Percentiles rank a stretch among this genome's conserved stretches.
Conservation (phyloP, 2,888 invertebrate species). For the Glaucopsyche alexis region DNA sequence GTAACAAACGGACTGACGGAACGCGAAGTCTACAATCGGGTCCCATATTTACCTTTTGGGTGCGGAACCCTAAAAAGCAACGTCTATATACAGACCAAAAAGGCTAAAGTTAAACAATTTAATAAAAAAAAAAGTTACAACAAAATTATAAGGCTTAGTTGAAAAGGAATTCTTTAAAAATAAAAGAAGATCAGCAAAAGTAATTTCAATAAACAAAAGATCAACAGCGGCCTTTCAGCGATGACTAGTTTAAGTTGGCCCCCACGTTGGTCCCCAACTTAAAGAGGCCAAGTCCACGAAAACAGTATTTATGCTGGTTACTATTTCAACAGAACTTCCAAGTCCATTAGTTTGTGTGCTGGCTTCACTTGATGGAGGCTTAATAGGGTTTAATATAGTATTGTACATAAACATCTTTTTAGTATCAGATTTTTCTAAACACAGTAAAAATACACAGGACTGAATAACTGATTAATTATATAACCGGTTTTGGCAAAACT, state of each 20-base stretch:
- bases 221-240: slow-evolving; percentile 33
- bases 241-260: neutral
- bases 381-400: neutral
- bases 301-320: slow-evolving; percentile 27
- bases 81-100: no score
- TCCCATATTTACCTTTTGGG: no score
- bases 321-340: slow-evolving; percentile 27
- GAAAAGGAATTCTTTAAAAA: neutral
- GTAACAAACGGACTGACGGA: no score
- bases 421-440: neutral
- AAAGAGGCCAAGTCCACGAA: slow-evolving; percentile 32
- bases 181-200: slow-evolving; percentile 24
- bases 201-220: slow-evolving; percentile 33
- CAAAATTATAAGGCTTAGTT: neutral
- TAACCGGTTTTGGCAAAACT: no score
- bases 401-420: neutral
- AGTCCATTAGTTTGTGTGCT: slow-evolving; percentile 17
- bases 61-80: no score
- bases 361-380: slow-evolving; percentile 1
- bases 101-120: neutral
- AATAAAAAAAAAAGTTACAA: neutral
- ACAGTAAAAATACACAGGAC: neutral
- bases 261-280: slow-evolving; percentile 36
- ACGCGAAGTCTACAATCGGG: no score
- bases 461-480: no score